Conservation (phyloP, 2,797 vertebrate species). For the Chrysocyon brachyurus region DNA sequence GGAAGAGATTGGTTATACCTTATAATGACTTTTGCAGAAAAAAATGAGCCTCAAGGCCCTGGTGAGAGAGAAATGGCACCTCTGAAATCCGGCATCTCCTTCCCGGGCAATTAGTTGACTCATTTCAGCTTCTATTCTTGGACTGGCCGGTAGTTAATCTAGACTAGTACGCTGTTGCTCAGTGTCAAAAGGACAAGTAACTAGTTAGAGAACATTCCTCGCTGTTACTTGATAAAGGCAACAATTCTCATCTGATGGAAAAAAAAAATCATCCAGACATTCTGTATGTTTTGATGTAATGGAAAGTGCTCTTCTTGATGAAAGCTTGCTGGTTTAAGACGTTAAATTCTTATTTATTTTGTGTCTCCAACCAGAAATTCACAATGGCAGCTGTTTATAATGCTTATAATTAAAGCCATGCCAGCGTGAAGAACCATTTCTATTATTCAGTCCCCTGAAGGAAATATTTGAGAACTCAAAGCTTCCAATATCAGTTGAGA, state of each 20-base stretch:
- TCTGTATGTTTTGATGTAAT: neutral
- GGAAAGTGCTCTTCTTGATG: conserved; percentile 6
- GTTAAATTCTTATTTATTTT: neutral
- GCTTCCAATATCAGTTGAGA: neutral
- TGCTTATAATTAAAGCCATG: neutral
- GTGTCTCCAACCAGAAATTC: neutral
- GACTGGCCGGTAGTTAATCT: neutral
- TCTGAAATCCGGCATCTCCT: neutral
- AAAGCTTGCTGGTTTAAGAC: conserved; percentile 4
- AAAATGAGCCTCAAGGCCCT: neutral
- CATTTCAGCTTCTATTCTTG: neutral
- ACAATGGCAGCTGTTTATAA: neutral
- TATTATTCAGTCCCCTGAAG: neutral
- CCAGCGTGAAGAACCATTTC: neutral
- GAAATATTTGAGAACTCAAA: conserved; percentile 34
- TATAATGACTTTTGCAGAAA: neutral
- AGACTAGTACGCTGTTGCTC: neutral
- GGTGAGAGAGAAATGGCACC: neutral
- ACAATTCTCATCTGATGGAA: neutral
- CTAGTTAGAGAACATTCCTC: neutral
- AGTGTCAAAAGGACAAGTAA: neutral
- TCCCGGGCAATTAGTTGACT: neutral
- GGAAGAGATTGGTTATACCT: neutral
- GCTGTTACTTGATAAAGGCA: neutral
- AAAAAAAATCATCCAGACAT: neutral